phyloP scores from a whole-genome alignment of 2,888 invertebrate species.

The Trilocha varians region DNA sequence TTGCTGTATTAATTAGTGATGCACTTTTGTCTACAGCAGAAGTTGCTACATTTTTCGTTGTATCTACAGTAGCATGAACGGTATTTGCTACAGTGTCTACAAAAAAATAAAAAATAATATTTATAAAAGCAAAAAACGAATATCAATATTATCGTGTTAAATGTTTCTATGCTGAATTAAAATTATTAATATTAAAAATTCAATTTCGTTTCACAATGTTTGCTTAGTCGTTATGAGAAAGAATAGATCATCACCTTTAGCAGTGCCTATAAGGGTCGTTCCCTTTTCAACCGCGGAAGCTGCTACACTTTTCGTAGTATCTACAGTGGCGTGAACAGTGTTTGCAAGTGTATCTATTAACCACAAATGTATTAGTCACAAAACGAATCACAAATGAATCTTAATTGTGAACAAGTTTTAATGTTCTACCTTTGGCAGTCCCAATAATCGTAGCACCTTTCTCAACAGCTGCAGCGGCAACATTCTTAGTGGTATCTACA shows the following conservation, averaged over 20 bases:
- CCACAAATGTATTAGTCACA: slow-evolving; percentile 1
- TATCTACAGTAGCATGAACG: slow-evolving; percentile 18
- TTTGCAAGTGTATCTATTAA: slow-evolving; percentile 28
- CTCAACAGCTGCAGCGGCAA: slow-evolving; percentile 24
- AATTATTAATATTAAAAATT: background rate
- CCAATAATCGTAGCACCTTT: slow-evolving; percentile 26
- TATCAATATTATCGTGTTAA: too few relatives aligned
- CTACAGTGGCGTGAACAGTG: slow-evolving; percentile 31
- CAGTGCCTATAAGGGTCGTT: slow-evolving; percentile 22
- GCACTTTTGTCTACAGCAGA: too few relatives aligned
- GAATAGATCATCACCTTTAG: slow-evolving; percentile 20
- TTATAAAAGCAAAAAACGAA: background rate
- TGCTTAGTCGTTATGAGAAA: slow-evolving; percentile 7
- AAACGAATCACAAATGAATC: background rate
- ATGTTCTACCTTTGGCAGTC: slow-evolving; percentile 30
- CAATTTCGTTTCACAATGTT: background rate
- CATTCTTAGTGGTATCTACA: slow-evolving; percentile 32
- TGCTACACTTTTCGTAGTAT: slow-evolving; percentile 34
- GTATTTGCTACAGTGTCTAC: slow-evolving; percentile 21
- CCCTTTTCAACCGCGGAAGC: slow-evolving; percentile 29
- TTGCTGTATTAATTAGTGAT: slow-evolving; percentile 1
- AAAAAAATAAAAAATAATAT: background rate
- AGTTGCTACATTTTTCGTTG: slow-evolving; percentile 21
- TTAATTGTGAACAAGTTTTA: background rate
- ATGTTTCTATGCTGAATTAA: background rate